phyloP scores from a whole-genome alignment of 2,113 vertebrate species.

The Callionymus lyra region DNA sequence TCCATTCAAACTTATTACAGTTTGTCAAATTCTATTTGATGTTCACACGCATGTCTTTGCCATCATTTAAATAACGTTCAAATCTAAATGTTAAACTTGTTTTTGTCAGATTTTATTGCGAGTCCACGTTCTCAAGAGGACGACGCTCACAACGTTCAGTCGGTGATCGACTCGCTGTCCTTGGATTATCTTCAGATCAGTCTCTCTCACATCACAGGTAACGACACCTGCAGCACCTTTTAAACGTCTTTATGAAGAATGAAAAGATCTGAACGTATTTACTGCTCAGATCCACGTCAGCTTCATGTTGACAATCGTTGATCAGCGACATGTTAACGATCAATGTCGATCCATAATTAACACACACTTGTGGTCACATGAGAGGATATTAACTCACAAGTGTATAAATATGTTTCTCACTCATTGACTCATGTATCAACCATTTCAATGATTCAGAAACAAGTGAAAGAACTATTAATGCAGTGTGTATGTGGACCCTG shows the following conservation, averaged over 20 bases:
- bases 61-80: background rate
- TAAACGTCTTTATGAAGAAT: background rate
- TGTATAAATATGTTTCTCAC: too few relatives aligned
- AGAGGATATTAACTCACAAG: too few relatives aligned
- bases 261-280: background rate
- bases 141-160: constrained; percentile 86
- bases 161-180: constrained; percentile 90
- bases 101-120: constrained; percentile 75
- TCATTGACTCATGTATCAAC: too few relatives aligned
- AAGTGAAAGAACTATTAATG: too few relatives aligned
- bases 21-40: too few relatives aligned
- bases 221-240: constrained; percentile 4
- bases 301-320: background rate
- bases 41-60: background rate
- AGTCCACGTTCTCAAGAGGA: constrained; percentile 77
- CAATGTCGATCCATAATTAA: too few relatives aligned
- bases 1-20: background rate
- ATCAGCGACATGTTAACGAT: too few relatives aligned
- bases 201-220: constrained; percentile 93
- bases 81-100: constrained; percentile 2
- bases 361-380: too few relatives aligned
- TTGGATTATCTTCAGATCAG: constrained; percentile 96
- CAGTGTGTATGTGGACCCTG: too few relatives aligned
- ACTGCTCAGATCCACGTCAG: background rate
- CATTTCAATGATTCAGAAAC: too few relatives aligned